Evolutionary conservation across 2,113 vertebrate genomes (phyloP).

Genomic region (Muntiacus muntjak): DNA sequence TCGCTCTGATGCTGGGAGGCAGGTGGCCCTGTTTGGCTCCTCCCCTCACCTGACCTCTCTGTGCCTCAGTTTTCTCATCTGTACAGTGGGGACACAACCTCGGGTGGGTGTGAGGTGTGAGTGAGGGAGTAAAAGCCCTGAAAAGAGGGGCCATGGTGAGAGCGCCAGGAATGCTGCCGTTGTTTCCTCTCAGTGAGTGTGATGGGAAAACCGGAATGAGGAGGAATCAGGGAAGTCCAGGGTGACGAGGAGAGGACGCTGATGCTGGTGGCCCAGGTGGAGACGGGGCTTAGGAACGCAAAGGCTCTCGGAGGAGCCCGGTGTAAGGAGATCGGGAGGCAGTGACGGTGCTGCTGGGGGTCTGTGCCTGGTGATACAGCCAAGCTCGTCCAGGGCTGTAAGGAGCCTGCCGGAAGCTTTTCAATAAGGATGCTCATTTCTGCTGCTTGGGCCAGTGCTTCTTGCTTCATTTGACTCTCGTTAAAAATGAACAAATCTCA

Average conservation of each 20-base stretch:
- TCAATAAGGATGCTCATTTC: neutral
- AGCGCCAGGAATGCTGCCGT: fast-evolving
- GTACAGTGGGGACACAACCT: neutral
- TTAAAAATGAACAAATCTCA: fast-evolving
- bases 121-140: fast-evolving
- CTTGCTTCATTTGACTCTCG: neutral
- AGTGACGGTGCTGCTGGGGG: fast-evolving
- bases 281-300: fast-evolving
- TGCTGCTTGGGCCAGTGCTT: neutral
- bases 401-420: fast-evolving
- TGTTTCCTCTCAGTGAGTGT: fast-evolving
- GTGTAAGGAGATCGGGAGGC: fast-evolving
- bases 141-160: fast-evolving
- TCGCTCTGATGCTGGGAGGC: neutral
- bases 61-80: neutral
- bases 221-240: fast-evolving
- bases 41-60: fast-evolving
- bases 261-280: fast-evolving
- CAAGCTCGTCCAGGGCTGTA: neutral
- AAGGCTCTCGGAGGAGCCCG: neutral
- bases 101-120: fast-evolving
- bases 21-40: neutral
- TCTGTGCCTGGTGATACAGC: fast-evolving
- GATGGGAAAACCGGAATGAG: neutral
- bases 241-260: fast-evolving